Evolutionary conservation across 2,113 vertebrate genomes (phyloP), one percentile per base, ranked within the genome.

Genomic region (Phylloscopus whistleri): DNA sequence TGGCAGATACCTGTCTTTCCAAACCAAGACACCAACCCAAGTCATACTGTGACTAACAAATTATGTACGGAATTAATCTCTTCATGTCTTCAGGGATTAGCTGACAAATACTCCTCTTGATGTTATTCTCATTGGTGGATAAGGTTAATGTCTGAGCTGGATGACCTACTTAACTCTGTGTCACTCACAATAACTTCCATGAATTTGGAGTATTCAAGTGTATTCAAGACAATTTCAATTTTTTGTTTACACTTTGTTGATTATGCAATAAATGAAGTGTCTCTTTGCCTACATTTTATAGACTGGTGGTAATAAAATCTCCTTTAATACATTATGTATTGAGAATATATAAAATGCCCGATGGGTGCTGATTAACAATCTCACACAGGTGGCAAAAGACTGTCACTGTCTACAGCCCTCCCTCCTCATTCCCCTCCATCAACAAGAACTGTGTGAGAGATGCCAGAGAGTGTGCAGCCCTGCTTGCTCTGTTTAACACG

Each of bases 21-120:
- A n/a, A n/a, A n/a, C n/a, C n/a, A n/a, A n/a, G n/a, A n/a, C n/a
- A n/a, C n/a, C n/a, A 89, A 59, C 62, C 7, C 48, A 68, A 95
- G 46, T 48, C 70, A 62, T 53, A 53, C 30, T 53, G 24, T 53
- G 28, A 64, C 69, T 85, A 87, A 82, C 41, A 68, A 93, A 73
- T 93, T 46, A 49, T 15, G 16, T 9, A 21, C 44, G 41, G 74
- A 73, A 82, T 79, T 10, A 72, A 79, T 72, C 11, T 87, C 48
- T 92, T 76, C 59, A 59, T 80, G 55, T 95, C 74, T 90, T 82
- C 72, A 80, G 59, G 62, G 59, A 72, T 83, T 73, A 88, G n/a
- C 28, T 69, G 62, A 82, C 60, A 84, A 87, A 33, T 56, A 85
- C 41, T 90, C 46, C 41, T 83, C 49, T 76, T 83, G 67, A 73